Base-by-base conservation (phyloP, 2,797 vertebrate species). In the Mico argentatus region DNA sequence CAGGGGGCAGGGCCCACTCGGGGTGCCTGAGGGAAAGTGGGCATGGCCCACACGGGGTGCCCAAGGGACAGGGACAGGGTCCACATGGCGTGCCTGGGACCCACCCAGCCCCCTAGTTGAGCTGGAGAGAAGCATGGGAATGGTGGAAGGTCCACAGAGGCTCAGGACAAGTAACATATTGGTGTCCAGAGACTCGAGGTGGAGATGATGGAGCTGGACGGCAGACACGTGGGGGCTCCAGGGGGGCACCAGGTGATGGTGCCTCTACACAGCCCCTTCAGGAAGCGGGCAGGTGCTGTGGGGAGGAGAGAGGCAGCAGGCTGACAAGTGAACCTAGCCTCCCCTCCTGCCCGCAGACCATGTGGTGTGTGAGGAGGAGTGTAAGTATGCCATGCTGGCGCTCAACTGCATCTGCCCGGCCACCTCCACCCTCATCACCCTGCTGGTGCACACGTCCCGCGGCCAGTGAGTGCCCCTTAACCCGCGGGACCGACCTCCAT, bases 321-420 rank as follows among this genome's bases (percentile, higher is more conserved):
- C 82, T 33, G 7, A 33, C 61, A 67, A 17, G 33, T 67, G 61
- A 33, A 67, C 33, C 7, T 7, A 0, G 33, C 33, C 33, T 67
- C 26, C 46, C 27, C 8, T 5, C 9, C 95, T 24, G 90, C 91
- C 83, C 98, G 59, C 98, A 99, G 99, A 99, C 98, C 99, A 99
- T 0, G 99, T 99, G 22, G 99, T 99, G 85, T 99, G 99, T 7
- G 99, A 99, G 97, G 99, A 99, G 94, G 99, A 99, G 95, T 99
- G 99, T 98, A 99, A 99, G 80, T 99, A 99, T 0, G 99, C 99
- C 98, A 99, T 99, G 99, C 98, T 99, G 98, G 99, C 99, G 0
- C 98, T 99, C 80, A 99, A 99, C 98, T 99, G 99, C 0, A 98
- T 99, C 97, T 99, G 99, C 95, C 99, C 99, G 0, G 99, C 99